Percentiles rank a stretch among this genome's conserved stretches.
These are phyloP conservation scores for Proterorhinus semilunaris DNA, from an alignment of 2,113 vertebrate genomes.

Conservation along the genomic window DNA sequence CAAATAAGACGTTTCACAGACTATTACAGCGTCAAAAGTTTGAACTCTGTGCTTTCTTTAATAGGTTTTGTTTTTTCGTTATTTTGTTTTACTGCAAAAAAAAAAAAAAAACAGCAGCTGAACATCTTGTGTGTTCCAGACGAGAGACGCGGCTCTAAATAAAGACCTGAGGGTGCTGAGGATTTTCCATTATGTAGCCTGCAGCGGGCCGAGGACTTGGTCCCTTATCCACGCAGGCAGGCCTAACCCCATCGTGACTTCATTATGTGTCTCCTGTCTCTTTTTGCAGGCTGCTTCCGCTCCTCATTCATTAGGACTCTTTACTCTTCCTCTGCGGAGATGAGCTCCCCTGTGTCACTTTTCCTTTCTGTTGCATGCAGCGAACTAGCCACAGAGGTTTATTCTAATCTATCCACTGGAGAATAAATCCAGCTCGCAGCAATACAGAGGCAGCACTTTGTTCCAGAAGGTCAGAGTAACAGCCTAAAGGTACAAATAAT, in stretches of 20 bases:
- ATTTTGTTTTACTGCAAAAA: conserved; percentile 19
- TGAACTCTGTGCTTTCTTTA: not conserved
- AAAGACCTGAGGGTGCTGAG: conserved; percentile 42
- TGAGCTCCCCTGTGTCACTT: conserved; percentile 61
- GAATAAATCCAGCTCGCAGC: conserved; percentile 31
- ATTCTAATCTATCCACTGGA: conserved; percentile 62
- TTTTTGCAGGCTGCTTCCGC: conserved; percentile 31
- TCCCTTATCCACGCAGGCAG: conserved; percentile 58
- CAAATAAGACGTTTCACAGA: not conserved
- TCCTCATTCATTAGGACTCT: conserved; percentile 66
- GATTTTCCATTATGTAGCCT: conserved; percentile 35
- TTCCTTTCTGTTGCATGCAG: conserved; percentile 50
- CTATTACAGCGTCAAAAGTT: not conserved
- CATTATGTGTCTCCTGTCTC: conserved; percentile 73
- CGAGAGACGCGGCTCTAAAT: conserved; percentile 37
- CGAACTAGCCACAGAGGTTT: conserved; percentile 44
- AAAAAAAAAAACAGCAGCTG: conserved; percentile 4
- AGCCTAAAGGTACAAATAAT: conserved; percentile 35
- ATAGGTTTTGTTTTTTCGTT: conserved; percentile 15
- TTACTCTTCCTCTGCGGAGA: conserved; percentile 62
- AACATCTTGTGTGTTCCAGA: conserved; percentile 51
- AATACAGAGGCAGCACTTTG: conserved; percentile 17
- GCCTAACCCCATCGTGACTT: conserved; percentile 64
- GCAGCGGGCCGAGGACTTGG: conserved; percentile 24
- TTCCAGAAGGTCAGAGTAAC: conserved; percentile 54